Evolutionary conservation across 2,113 vertebrate genomes (phyloP), one percentile per base, ranked within the genome.

Genomic region (Hyla sarda): DNA sequence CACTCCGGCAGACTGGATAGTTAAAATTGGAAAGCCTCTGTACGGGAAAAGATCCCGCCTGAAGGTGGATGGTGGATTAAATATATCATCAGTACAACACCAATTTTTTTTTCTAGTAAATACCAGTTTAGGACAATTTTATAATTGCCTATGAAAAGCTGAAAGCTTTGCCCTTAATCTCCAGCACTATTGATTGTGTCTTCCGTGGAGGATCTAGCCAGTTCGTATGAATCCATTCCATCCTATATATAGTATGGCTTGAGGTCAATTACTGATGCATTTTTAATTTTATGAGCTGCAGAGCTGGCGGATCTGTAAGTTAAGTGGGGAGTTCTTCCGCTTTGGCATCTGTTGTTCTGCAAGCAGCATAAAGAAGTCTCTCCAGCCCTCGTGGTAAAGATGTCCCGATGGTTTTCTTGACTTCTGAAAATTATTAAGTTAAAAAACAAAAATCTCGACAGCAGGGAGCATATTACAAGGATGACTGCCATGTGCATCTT

Each of bases 241-340:
- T 5, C 32, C 67, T 71, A 74, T 74, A 48, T 47, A 74, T 74
- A 48, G 72, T 74, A 48, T 21, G 23, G 72, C 13, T 48, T 28
- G 12, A 74, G 72, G 72, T 74, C 41, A 25, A 13, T 13, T 74
- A 48, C 48, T 74, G 21, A 48, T 74, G 41, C 41, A 74, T n/a
- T 48, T 73, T 45, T 74, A 12, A 74, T 74, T n/a, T 45, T 47
- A 47, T 74, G 72, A 74, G 37, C 23, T 47, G 37, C 41, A 74
- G 37, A 48, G 13, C 23, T 74, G 72, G 72, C 37, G 25, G 16
- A 25, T 16, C 45, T 25, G 23, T 73, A 12, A 19, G 37, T 23
- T 45, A 45, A 73, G 71, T 41, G 2, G 17, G 3, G 72, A 48
- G 23, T 48, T 45, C 19, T 73, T 41, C 71, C 23, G 37, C 71